phyloP scores from a whole-genome alignment of 2,797 vertebrate species.

The Mustela erminea region DNA sequence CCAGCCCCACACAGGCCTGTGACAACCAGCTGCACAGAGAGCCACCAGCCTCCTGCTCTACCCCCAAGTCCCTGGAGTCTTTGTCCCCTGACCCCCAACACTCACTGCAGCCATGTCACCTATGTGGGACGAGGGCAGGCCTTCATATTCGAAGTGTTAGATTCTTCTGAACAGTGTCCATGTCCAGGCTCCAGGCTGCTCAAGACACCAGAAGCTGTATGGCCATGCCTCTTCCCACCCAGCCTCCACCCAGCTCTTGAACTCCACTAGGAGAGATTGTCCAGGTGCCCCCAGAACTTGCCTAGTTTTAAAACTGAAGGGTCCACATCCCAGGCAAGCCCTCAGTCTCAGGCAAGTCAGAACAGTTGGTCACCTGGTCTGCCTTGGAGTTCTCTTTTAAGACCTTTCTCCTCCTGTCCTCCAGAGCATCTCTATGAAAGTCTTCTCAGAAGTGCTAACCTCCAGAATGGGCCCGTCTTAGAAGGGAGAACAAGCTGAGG shows the following conservation, averaged over 20 bases:
- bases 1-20: not conserved
- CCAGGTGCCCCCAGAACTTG: not conserved
- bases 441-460: not conserved
- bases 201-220: not conserved
- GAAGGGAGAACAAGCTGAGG: not conserved
- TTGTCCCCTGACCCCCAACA: not conserved
- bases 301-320: slow-evolving; percentile 21
- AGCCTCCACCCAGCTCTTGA: not conserved
- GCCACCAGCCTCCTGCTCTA: not conserved
- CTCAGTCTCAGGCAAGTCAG: not conserved
- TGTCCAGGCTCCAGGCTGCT: not conserved
- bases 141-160: not conserved
- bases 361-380: not conserved
- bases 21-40: not conserved
- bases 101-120: not conserved
- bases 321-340: not conserved
- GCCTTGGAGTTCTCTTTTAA: not conserved
- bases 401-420: not conserved
- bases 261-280: not conserved
- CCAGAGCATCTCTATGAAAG: not conserved
- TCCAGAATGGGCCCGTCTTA: not conserved
- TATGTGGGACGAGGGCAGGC: not conserved
- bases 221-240: not conserved
- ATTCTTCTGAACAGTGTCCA: not conserved
- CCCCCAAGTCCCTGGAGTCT: not conserved